Evolutionary conservation across 2,888 invertebrate genomes (phyloP).

Genomic region (Pediacus dermestoides): DNA sequence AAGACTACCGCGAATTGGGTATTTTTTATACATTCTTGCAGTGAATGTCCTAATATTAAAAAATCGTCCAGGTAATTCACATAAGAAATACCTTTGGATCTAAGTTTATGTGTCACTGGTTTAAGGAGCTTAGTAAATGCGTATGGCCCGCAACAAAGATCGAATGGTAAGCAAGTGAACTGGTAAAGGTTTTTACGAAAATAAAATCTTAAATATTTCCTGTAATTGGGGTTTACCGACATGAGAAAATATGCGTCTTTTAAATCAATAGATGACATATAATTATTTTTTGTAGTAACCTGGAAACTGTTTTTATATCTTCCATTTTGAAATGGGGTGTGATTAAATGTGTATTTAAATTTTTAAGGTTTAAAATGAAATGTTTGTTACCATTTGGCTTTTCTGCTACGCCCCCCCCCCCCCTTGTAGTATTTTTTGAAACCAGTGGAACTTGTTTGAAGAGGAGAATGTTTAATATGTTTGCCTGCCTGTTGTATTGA

Average conservation of each 20-base stretch:
- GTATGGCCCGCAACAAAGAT: conserved; percentile 15
- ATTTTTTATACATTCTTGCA: conserved; percentile 10
- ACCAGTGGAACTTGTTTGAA: too few relatives aligned
- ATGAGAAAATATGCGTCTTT: conserved; percentile 18
- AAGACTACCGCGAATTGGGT: too few relatives aligned
- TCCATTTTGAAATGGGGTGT: conserved; percentile 30
- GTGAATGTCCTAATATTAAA: conserved; percentile 10
- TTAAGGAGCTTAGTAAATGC: conserved; percentile 22
- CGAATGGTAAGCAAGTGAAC: conserved; percentile 19
- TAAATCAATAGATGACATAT: conserved; percentile 13
- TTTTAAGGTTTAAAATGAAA: conserved; percentile 20
- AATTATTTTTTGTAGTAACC: conserved; percentile 15
- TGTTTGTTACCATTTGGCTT: conserved; percentile 11
- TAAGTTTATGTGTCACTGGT: conserved; percentile 11
- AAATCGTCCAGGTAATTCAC: conserved; percentile 15
- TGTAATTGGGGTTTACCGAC: conserved; percentile 6
- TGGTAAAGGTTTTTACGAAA: conserved; percentile 15
- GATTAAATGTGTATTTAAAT: conserved; percentile 23
- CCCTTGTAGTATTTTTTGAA: background rate
- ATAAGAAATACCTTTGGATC: conserved; percentile 8
- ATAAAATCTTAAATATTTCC: conserved; percentile 15
- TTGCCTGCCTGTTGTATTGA: too few relatives aligned
- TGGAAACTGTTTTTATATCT: conserved; percentile 21
- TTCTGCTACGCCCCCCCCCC: conserved; percentile 4
- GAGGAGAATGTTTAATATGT: too few relatives aligned